Percentiles rank a stretch among this genome's conserved stretches.
Evolutionary conservation across 2,113 vertebrate genomes (phyloP).

Genomic region (Gulo gulo): DNA sequence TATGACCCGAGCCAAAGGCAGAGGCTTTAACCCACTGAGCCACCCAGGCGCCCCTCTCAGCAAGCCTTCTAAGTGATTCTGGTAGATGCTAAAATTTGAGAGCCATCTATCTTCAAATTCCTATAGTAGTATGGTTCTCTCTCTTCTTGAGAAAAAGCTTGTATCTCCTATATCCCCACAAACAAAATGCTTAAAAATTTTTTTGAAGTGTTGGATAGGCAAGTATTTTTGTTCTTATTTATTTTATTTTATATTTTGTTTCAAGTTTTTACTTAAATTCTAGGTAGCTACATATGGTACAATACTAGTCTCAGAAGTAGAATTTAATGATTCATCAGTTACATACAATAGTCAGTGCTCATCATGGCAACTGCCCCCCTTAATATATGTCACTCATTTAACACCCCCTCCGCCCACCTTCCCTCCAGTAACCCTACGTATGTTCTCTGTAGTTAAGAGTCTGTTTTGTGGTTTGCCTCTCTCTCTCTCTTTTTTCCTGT

Average conservation of each 20-base stretch:
- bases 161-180: fast-evolving
- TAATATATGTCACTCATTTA: neutral
- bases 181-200: neutral
- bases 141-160: neutral
- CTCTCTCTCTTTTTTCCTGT: neutral
- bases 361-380: neutral
- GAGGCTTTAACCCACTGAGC: no score
- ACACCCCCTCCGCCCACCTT: neutral
- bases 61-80: neutral
- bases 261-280: neutral
- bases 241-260: neutral
- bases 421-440: neutral
- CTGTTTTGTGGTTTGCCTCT: neutral
- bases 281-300: neutral
- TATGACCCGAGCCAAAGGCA: no score
- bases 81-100: neutral
- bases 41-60: neutral
- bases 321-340: neutral
- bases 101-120: neutral
- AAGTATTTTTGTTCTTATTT: neutral
- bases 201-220: neutral
- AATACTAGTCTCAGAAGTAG: neutral
- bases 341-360: neutral
- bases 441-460: neutral
- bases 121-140: neutral